These are phyloP conservation scores for Prochilodus magdalenae DNA, from an alignment of 2,113 vertebrate genomes.

Conservation along the genomic window DNA sequence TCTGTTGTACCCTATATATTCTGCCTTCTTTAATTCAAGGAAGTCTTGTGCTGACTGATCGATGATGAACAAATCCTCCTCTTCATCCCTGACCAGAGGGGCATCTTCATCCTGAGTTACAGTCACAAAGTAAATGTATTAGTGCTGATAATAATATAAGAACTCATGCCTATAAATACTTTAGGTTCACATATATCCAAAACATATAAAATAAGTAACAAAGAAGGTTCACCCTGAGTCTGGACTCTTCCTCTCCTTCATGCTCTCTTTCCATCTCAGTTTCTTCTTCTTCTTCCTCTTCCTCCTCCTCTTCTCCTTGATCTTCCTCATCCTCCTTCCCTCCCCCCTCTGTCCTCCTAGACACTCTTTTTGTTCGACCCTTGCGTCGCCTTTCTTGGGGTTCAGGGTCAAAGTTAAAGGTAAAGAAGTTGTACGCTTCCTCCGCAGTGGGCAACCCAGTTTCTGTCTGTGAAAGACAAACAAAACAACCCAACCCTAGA, in stretches of 20 bases:
- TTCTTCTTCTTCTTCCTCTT: conserved; percentile 58
- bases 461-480: conserved; percentile 63
- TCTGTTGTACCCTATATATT: conserved; percentile 77
- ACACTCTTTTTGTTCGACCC: conserved; percentile 47
- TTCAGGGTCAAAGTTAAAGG: conserved; percentile 88
- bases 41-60: conserved; percentile 79
- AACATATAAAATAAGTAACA: neutral
- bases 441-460: conserved; percentile 82
- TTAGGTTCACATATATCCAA: neutral
- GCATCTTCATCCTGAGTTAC: conserved; percentile 81
- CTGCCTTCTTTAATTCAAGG: conserved; percentile 78
- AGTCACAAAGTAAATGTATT: neutral
- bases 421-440: conserved; percentile 93
- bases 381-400: conserved; percentile 62
- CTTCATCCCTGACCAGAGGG: conserved; percentile 70
- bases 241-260: conserved; percentile 50
- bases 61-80: conserved; percentile 79
- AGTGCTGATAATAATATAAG: neutral
- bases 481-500: too few relatives aligned
- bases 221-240: conserved; percentile 26
- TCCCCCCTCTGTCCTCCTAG: conserved; percentile 44
- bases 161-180: too few relatives aligned
- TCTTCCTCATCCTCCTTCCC: conserved; percentile 45
- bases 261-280: conserved; percentile 59
- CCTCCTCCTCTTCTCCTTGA: conserved; percentile 40